A percentile compares a stretch with the other conserved stretches of the same genome.
These are phyloP conservation scores for Tribolium freemani DNA, from an alignment of 2,888 invertebrate genomes.

Conservation along the genomic window DNA sequence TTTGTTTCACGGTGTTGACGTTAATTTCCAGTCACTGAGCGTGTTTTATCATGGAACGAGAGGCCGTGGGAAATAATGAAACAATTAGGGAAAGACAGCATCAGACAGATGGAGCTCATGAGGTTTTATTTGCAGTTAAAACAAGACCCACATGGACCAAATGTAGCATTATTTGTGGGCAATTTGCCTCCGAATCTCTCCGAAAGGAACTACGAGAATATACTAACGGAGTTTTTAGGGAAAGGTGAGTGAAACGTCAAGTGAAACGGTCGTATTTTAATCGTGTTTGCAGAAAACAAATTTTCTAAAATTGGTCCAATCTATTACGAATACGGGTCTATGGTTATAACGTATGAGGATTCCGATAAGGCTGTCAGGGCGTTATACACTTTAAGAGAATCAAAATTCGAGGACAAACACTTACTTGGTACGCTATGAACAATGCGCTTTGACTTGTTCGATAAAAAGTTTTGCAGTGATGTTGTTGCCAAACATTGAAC, in stretches of 20 bases:
- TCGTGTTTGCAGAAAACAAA: conserved; percentile 81
- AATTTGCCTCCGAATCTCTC: conserved; percentile 97
- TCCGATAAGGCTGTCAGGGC: conserved; percentile 96
- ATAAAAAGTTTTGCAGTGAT: conserved; percentile 75
- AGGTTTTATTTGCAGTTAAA: conserved; percentile 98
- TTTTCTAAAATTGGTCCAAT: conserved; percentile 97
- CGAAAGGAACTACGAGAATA: conserved; percentile 98
- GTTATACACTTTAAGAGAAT: conserved; percentile 93
- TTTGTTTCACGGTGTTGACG: neutral
- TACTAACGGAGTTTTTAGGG: conserved; percentile 94
- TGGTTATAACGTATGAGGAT: conserved; percentile 98
- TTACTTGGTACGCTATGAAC: conserved; percentile 79
- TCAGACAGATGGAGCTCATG: conserved; percentile 98
- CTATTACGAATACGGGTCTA: conserved; percentile 99
- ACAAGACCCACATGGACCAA: conserved; percentile 98
- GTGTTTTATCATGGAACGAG: conserved; percentile 86
- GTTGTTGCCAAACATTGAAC: conserved; percentile 96
- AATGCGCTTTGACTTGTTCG: neutral
- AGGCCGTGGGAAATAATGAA: conserved; percentile 95
- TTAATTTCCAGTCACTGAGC: conserved; percentile 78
- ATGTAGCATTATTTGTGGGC: conserved; percentile 96
- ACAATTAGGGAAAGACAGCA: conserved; percentile 92
- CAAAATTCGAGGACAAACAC: conserved; percentile 97
- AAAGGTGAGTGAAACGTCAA: conserved; percentile 82
- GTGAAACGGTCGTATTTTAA: neutral